Percentiles rank a stretch among this genome's conserved stretches.
These are phyloP conservation scores for Stenchaetothrips biformis DNA, from an alignment of 2,888 invertebrate species.

Conservation along the genomic window DNA sequence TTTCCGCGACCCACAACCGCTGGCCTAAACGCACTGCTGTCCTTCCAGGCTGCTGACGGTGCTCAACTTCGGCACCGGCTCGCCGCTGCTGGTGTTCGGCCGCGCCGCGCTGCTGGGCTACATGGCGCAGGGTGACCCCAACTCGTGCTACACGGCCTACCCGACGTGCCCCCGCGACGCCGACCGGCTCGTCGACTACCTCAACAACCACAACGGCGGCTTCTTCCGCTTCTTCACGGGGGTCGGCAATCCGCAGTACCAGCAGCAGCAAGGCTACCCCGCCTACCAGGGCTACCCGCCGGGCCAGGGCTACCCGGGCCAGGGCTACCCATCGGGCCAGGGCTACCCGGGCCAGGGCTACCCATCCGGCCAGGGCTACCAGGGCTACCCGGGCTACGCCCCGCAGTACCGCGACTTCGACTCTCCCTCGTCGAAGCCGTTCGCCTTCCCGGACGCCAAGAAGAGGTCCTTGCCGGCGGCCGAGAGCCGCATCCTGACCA, in stretches of 20 bases:
- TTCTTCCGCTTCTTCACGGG: slow-evolving; percentile 74
- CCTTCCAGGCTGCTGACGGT: slow-evolving; percentile 55
- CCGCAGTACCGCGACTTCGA: slow-evolving; percentile 34
- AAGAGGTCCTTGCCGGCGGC: not conserved
- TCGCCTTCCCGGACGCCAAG: not conserved
- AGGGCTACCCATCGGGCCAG: not conserved
- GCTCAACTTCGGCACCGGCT: slow-evolving; percentile 52
- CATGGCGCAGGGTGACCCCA: slow-evolving; percentile 58
- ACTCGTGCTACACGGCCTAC: slow-evolving; percentile 60
- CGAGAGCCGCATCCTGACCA: slow-evolving; percentile 29
- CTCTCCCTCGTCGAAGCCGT: not conserved
- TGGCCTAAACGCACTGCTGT: slow-evolving; percentile 35
- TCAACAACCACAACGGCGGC: slow-evolving; percentile 81
- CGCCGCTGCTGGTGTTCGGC: slow-evolving; percentile 68
- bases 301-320: slow-evolving; percentile 30
- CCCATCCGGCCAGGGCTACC: slow-evolving; percentile 29
- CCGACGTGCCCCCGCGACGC: slow-evolving; percentile 69
- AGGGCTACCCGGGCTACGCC: slow-evolving; percentile 32
- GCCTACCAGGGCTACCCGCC: no score
- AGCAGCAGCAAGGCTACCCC: slow-evolving; percentile 36
- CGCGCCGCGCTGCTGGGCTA: slow-evolving; percentile 70
- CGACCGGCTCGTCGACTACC: slow-evolving; percentile 66
- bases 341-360: slow-evolving; percentile 31
- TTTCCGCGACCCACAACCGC: no score
- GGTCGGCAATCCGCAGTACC: slow-evolving; percentile 45